phyloP scores from a whole-genome alignment of 1,140 invertebrate species.

The Drosophila kikkawai region DNA sequence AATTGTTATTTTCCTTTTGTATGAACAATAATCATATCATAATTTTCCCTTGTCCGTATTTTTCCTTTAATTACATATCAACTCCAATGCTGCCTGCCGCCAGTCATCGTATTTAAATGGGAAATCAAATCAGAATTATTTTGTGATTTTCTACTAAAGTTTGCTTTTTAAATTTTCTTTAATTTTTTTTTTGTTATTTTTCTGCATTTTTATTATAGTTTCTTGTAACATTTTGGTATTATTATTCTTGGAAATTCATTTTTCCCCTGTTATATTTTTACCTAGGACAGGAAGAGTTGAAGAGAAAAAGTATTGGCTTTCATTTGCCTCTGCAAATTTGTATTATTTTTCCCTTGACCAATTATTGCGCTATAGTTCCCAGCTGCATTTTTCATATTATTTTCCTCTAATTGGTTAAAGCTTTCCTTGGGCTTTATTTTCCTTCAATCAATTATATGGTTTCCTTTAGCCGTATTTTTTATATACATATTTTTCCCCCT shows the following conservation, averaged over 20 bases:
- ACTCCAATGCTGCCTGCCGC: not conserved
- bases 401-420: conserved; percentile 10
- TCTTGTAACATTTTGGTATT: not conserved
- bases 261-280: not conserved
- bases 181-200: not conserved
- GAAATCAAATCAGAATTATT: not conserved
- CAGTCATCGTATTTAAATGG: not conserved
- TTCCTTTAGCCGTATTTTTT: not conserved
- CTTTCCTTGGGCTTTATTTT: conserved; percentile 2
- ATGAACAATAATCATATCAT: conserved; percentile 10
- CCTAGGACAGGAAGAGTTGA: not conserved
- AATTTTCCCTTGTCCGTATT: conserved; percentile 1
- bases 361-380: not conserved
- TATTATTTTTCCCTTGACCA: not conserved
- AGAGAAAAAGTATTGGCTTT: not conserved
- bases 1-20: conserved; percentile 15
- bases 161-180: not conserved
- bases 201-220: not conserved
- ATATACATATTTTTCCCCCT: not conserved
- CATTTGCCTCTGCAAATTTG: not conserved
- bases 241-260: not conserved
- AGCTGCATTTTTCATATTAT: conserved; percentile 1
- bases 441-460: conserved; percentile 15
- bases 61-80: conserved; percentile 7
- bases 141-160: not conserved